phyloP scores from a whole-genome alignment of 2,113 vertebrate genomes.

The Colius striatus region DNA sequence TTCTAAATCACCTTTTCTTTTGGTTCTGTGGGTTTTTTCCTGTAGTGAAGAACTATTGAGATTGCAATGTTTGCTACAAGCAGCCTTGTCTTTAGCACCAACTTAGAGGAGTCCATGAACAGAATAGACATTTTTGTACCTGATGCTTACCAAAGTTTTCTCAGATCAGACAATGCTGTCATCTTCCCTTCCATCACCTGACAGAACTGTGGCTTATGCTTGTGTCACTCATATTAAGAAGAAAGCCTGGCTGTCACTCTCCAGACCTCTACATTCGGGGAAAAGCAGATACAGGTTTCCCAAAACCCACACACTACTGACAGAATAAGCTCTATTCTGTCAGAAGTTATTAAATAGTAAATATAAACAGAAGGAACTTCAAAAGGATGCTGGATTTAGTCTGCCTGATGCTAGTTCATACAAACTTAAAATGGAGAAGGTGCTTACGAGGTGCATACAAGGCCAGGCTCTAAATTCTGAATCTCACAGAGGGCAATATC shows the following conservation, averaged over 20 bases:
- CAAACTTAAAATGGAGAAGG: not conserved
- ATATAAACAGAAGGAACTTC: slow-evolving; percentile 21
- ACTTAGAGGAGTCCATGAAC: not conserved
- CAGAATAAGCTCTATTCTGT: not conserved
- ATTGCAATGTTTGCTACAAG: not conserved
- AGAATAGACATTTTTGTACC: not conserved
- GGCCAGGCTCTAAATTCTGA: not conserved
- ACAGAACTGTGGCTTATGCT: not conserved
- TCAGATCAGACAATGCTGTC: not conserved
- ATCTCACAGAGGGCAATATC: not conserved
- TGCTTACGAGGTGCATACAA: not conserved
- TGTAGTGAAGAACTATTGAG: not conserved
- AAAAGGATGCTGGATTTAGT: not conserved
- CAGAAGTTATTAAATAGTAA: slow-evolving; percentile 9
- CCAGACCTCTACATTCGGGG: not conserved
- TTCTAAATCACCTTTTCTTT: not conserved
- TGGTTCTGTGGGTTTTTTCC: not conserved
- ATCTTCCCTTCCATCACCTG: not conserved
- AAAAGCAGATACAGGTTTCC: not conserved
- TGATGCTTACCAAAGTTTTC: slow-evolving; percentile 19
- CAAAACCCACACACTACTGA: not conserved
- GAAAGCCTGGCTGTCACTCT: not conserved
- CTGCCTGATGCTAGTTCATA: not conserved
- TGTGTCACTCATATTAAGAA: not conserved
- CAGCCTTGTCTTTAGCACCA: not conserved